Conservation (phyloP, 1,140 invertebrate species). For the Lepidurus couesii region DNA sequence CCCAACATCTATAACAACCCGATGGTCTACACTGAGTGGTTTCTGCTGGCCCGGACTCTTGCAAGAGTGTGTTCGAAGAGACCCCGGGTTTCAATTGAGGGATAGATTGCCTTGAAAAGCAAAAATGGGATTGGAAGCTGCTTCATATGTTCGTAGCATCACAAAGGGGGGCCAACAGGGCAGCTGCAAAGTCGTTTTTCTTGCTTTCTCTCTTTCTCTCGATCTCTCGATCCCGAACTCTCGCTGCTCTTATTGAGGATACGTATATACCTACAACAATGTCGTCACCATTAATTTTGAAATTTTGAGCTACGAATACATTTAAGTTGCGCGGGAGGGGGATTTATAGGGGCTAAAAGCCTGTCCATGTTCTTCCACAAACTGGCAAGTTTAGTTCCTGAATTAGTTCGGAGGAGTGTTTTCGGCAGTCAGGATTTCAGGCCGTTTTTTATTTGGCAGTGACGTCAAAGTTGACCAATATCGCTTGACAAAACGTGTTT, state of each 20-base stretch:
- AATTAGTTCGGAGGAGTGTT: neutral
- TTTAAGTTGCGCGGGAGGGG: neutral
- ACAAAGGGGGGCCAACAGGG: neutral
- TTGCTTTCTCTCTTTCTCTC: neutral
- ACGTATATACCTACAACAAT: neutral
- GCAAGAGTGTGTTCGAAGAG: neutral
- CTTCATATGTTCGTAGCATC: neutral
- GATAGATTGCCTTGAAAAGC: slow-evolving; percentile 17
- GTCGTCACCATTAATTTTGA: neutral
- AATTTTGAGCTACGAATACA: neutral
- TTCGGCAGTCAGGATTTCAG: no score
- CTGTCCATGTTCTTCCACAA: neutral
- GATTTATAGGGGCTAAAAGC: neutral
- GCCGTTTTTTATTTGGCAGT: no score
- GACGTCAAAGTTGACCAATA: neutral
- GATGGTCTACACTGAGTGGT: neutral
- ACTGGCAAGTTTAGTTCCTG: neutral
- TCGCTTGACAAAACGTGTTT: neutral
- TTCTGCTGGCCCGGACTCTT: neutral
- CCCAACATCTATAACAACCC: neutral
- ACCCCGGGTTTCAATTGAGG: neutral
- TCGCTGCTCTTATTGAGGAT: neutral
- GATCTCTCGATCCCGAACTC: no score
- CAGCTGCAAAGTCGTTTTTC: neutral
- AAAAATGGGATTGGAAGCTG: neutral